Conservation (phyloP, 2,113 vertebrate genomes). For the Notothenia rossii region DNA sequence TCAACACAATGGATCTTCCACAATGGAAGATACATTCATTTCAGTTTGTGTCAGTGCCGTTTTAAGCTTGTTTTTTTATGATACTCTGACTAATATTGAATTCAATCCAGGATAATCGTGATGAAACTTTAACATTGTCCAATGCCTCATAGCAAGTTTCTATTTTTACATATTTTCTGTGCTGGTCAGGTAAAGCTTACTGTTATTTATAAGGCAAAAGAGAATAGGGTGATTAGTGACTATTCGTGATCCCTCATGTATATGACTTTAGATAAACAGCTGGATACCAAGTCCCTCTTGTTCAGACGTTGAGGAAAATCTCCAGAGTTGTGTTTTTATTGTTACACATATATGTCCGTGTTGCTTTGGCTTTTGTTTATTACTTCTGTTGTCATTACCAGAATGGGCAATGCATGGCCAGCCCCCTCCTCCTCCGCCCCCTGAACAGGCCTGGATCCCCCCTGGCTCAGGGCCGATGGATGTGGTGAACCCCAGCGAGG, state of each 20-base stretch:
- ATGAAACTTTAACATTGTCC: too few species aligned
- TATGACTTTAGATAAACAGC: background rate
- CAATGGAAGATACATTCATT: too few species aligned
- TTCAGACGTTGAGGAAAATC: background rate
- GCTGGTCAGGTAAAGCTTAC: background rate
- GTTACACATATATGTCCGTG: background rate
- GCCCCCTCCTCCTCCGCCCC: conserved; percentile 93
- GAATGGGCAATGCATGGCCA: conserved; percentile 97
- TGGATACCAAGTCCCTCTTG: background rate
- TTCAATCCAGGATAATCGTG: too few species aligned
- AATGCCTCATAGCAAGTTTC: too few species aligned
- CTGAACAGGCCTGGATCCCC: conserved; percentile 95
- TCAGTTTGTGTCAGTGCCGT: too few species aligned
- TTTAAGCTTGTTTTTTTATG: too few species aligned
- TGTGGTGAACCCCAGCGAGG: conserved; percentile 95
- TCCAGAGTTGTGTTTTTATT: background rate
- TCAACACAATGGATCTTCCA: too few species aligned
- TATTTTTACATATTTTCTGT: too few species aligned
- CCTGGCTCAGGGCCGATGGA: conserved; percentile 95
- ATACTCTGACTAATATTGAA: too few species aligned
- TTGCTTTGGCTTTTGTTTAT: background rate
- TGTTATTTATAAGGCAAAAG: background rate
- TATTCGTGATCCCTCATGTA: background rate
- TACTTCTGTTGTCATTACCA: conserved; percentile 70
- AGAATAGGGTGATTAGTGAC: background rate